Evolutionary conservation across 2,888 invertebrate species (phyloP), one percentile per base, ranked within the genome.

Genomic region (Corbicula japonica): DNA sequence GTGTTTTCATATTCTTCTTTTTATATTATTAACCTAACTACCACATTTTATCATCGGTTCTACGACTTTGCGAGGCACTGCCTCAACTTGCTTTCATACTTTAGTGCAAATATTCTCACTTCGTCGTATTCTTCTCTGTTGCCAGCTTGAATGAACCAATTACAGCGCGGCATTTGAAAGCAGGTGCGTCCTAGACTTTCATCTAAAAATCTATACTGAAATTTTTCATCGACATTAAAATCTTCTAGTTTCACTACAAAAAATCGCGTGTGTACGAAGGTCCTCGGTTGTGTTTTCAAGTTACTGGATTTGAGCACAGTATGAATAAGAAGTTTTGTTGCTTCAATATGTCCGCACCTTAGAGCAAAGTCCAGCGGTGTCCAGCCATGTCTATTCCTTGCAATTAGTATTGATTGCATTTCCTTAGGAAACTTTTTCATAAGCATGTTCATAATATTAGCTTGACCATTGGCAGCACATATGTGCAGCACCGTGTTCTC

Each of bases 61-160:
- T n/a, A 65, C 26, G 80, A 77, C 61, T 80, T 83, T n/a, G 80
- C 80, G 1, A 83, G 54, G 50, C 65, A 72, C 46, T 83, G 83
- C 46, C 80, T 35, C 3, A 83, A 61, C 41, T 80, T 83, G 35
- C 56, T 78, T 58, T 83, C 83, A 62, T 70, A 83, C n/a, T 78
- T 75, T 38, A 71, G 35, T n/a, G 83, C 54, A 50, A 73, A 83
- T 28, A 41, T 30, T 38, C 83, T 28, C 10, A 83, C 83, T 48
- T 78, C 70, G 15, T 83, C 83, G 65, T 80, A 83, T 28, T 83
- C 83, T 44, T 83, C 83, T 23, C 78, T 44, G 35, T 65, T 83
- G 1, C 83, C 83, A 2, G 83, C 83, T 44, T 83, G 83, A 46
- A 83, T 83, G 44, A 83, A 83, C 83, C 83, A 83, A 35, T 73